phyloP scores from a whole-genome alignment of 2,113 vertebrate species.

The Nibea coibor region DNA sequence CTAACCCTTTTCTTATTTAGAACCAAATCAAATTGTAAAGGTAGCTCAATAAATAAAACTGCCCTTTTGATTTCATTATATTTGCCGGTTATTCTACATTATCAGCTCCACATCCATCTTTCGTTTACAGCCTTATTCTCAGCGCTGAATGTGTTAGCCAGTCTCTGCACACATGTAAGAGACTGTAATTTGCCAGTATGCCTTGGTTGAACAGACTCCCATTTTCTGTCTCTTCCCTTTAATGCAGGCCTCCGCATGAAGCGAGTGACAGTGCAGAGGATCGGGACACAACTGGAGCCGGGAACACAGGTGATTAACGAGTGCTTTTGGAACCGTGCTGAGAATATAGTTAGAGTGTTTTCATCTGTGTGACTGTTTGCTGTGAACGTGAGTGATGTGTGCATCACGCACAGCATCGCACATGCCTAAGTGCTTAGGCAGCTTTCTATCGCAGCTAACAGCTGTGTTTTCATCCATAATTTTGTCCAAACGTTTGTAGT shows the following conservation, averaged over 20 bases:
- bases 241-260: slow-evolving; percentile 30
- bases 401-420: background rate
- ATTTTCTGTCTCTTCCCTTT: slow-evolving; percentile 49
- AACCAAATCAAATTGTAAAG: slow-evolving; percentile 19
- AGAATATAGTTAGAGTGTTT: slow-evolving; percentile 21
- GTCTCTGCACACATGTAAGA: slow-evolving; percentile 19
- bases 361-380: slow-evolving; percentile 2
- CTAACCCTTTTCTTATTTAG: background rate
- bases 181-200: slow-evolving; percentile 27
- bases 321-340: slow-evolving; percentile 38
- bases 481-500: slow-evolving; percentile 2
- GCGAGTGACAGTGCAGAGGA: slow-evolving; percentile 12
- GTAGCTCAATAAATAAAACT: slow-evolving; percentile 8
- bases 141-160: slow-evolving; percentile 1
- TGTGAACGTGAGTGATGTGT: background rate
- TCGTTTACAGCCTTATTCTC: slow-evolving; percentile 38
- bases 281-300: background rate
- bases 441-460: slow-evolving; percentile 5
- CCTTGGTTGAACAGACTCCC: slow-evolving; percentile 41
- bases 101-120: background rate
- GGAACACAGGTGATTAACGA: slow-evolving; percentile 49
- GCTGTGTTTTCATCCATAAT: background rate
- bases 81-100: slow-evolving; percentile 7
- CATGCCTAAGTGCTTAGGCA: background rate
- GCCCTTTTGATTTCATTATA: slow-evolving; percentile 8